Conservation (phyloP, 2,113 vertebrate species). For the Rhegmatorhina hoffmannsi region DNA sequence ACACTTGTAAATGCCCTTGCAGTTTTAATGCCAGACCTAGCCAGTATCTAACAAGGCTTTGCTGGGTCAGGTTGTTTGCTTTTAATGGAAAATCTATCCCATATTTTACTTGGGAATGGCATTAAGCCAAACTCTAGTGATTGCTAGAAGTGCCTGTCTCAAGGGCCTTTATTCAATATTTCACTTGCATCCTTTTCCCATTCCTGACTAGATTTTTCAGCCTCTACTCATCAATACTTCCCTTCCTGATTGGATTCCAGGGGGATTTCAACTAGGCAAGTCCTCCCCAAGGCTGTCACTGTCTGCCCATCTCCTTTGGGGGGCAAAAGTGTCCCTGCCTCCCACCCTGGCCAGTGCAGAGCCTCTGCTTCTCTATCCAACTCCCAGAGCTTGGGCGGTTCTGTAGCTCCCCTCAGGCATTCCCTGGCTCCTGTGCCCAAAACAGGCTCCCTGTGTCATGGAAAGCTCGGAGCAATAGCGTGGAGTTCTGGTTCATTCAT, state of each 20-base stretch:
- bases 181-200: neutral
- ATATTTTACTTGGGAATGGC: neutral
- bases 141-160: neutral
- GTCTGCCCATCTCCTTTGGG: neutral
- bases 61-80: neutral
- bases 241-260: neutral
- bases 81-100: neutral
- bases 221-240: neutral
- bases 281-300: neutral
- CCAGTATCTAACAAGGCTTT: neutral
- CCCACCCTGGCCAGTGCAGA: neutral
- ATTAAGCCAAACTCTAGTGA: neutral
- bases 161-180: neutral
- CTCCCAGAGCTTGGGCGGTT: neutral
- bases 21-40: neutral
- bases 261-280: neutral
- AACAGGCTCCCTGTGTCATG: fast-evolving
- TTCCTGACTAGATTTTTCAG: neutral
- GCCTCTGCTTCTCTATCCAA: neutral
- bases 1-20: neutral
- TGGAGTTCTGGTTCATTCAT: neutral
- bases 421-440: neutral
- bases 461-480: fast-evolving
- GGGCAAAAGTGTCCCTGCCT: neutral
- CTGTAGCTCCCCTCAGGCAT: neutral